Conservation (phyloP, 2,113 vertebrate species). For the Microcebus tavaratra region DNA sequence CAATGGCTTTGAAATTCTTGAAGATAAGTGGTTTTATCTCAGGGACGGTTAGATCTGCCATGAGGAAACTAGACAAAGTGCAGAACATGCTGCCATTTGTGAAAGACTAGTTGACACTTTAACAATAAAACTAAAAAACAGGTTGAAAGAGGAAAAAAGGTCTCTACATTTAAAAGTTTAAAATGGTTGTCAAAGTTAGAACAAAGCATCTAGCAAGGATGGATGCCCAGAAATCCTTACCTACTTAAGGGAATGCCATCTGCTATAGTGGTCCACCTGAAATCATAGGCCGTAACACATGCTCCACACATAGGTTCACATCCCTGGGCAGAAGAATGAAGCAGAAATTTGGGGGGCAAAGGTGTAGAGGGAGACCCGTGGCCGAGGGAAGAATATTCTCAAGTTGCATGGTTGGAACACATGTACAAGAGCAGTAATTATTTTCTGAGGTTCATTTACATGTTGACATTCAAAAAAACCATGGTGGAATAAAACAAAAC, state of each 20-base stretch:
- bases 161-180: background rate
- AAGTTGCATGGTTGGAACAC: background rate
- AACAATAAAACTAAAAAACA: background rate
- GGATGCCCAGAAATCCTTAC: background rate
- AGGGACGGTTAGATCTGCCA: background rate
- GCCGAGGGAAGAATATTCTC: fast-evolving
- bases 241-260: background rate
- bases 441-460: background rate
- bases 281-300: background rate
- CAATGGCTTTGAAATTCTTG: background rate
- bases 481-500: background rate
- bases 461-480: background rate
- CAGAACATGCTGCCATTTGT: background rate
- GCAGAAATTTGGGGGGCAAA: background rate
- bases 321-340: background rate
- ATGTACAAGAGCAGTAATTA: background rate
- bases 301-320: fast-evolving
- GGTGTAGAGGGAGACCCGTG: no score
- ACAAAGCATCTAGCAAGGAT: background rate
- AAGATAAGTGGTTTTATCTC: background rate
- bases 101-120: background rate
- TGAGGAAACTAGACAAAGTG: background rate
- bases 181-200: background rate
- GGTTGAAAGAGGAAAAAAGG: background rate
- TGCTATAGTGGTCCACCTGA: no score